These are phyloP conservation scores for Dione juno DNA, from an alignment of 2,888 invertebrate species.

Conservation along the genomic window DNA sequence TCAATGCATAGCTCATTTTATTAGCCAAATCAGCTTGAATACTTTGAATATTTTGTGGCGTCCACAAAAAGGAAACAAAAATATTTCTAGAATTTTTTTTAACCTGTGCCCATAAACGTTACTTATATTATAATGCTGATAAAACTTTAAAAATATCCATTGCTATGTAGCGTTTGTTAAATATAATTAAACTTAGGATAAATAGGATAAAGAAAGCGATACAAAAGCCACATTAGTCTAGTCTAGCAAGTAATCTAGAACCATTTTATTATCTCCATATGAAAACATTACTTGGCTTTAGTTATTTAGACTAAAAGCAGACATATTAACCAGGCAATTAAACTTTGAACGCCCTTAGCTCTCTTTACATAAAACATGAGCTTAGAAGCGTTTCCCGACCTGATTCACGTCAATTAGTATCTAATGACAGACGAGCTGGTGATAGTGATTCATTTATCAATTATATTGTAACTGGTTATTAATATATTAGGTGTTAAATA, in stretches of 20 bases:
- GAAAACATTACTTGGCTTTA: slow-evolving; percentile 4
- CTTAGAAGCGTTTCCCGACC: slow-evolving; percentile 55
- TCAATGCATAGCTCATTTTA: too few relatives aligned
- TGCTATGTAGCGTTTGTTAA: too few relatives aligned
- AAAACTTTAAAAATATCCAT: too few relatives aligned
- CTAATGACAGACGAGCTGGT: slow-evolving; percentile 61
- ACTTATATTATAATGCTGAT: too few relatives aligned
- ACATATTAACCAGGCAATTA: slow-evolving; percentile 35
- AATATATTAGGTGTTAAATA: neutral
- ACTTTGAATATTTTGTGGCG: too few relatives aligned
- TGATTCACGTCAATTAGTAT: slow-evolving; percentile 64
- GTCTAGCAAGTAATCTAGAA: neutral
- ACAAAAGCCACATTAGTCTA: neutral
- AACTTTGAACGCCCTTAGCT: slow-evolving; percentile 36
- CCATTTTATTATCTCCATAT: neutral
- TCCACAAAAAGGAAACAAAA: too few relatives aligned
- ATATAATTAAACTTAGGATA: too few relatives aligned
- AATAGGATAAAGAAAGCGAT: neutral
- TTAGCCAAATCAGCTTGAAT: too few relatives aligned
- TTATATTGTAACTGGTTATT: slow-evolving; percentile 1
- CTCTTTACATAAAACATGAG: slow-evolving; percentile 59
- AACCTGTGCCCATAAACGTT: too few relatives aligned
- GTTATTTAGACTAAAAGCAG: slow-evolving; percentile 27
- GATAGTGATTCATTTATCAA: slow-evolving; percentile 25
- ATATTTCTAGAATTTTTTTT: too few relatives aligned